Evolutionary conservation across 2,888 invertebrate genomes (phyloP), one percentile per base, ranked within the genome.

Genomic region (Brachypterus glaber): DNA sequence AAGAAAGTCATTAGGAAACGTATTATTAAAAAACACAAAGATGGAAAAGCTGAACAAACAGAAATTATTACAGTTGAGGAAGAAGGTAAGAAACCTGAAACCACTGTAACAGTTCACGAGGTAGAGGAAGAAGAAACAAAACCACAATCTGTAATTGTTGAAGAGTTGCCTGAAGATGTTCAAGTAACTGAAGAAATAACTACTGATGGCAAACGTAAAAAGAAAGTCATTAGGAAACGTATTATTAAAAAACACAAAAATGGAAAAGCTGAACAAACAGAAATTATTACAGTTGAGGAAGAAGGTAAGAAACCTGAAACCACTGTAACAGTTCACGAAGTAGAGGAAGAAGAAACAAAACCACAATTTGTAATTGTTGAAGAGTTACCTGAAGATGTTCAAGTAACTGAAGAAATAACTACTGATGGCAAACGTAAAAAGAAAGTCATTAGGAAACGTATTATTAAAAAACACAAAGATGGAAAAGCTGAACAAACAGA

Each of bases 291-390:
- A 54, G 52, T 63, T 48, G 46, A 67, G 59, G 50, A 69, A 47
- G 67, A 67, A 44, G 66, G 68, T 30, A 65, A 62, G 52, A 48
- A 64, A 58, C 59, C 70, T 46, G 53, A 67, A 52, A 56, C 64
- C 37, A 48, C 63, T 5, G 60, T 68, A 45, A 54, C 64, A 26
- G 57, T 57, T 33, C 51, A 62, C 29, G 62, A 54, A 40, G 55
- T 54, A 32, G 27, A 27, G 12, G 12, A 9, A 11, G 12, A 11
- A 9, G 4, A 5, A 5, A 5, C 12, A 5, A 27, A 27, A 27
- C 27, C 52, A 17, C 47, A 52, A 26, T 35, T 34, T 9, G n/a
- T n/a, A n/a, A n/a, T n/a, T n/a, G 17, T 43, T n/a, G 18, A 35
- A 5, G 54, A 52, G 12, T 41, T 47, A 26, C 52, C 54, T 11